Evolutionary conservation across 2,888 invertebrate genomes (phyloP).

Genomic region (Cheilosia soror): DNA sequence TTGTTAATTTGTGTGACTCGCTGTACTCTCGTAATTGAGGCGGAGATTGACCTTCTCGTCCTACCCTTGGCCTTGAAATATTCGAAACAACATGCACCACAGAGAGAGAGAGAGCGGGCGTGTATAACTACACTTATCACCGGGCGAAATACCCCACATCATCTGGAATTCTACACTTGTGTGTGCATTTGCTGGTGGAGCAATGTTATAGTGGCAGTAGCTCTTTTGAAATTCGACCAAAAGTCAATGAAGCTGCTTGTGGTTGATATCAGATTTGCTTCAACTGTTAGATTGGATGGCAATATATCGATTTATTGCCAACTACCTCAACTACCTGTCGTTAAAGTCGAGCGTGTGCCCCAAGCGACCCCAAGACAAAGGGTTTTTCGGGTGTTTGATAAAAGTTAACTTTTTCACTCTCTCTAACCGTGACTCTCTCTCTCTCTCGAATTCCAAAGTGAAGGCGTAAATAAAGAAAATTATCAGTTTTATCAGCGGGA

Average conservation of each 20-base stretch:
- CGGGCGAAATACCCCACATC: slow-evolving; percentile 51
- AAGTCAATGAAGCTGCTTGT: slow-evolving; percentile 47
- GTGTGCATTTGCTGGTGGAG: slow-evolving; percentile 41
- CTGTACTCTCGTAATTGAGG: slow-evolving; percentile 60
- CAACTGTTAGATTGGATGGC: slow-evolving; percentile 40
- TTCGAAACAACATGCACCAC: slow-evolving; percentile 42
- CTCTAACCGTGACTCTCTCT: not conserved
- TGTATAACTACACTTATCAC: slow-evolving; percentile 33
- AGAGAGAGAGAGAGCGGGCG: slow-evolving; percentile 51
- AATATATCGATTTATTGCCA: slow-evolving; percentile 60
- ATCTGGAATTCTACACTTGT: slow-evolving; percentile 19
- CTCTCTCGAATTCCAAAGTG: not conserved
- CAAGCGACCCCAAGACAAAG: slow-evolving; percentile 23
- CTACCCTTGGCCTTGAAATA: slow-evolving; percentile 73
- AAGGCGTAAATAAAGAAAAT: slow-evolving; percentile 46
- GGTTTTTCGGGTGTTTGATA: slow-evolving; percentile 12
- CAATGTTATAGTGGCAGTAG: slow-evolving; percentile 32
- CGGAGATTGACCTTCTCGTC: slow-evolving; percentile 71
- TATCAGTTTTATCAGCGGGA: slow-evolving; percentile 47
- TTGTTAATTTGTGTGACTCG: slow-evolving; percentile 32
- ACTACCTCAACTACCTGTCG: slow-evolving; percentile 25
- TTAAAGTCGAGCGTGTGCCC: slow-evolving; percentile 23
- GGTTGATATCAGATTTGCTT: slow-evolving; percentile 47
- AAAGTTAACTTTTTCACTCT: not conserved
- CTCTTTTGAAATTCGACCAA: slow-evolving; percentile 34